Percentiles rank a stretch among this genome's conserved stretches.
phyloP scores from a whole-genome alignment of 2,797 vertebrate genomes.

The Atherinosoma microstoma region DNA sequence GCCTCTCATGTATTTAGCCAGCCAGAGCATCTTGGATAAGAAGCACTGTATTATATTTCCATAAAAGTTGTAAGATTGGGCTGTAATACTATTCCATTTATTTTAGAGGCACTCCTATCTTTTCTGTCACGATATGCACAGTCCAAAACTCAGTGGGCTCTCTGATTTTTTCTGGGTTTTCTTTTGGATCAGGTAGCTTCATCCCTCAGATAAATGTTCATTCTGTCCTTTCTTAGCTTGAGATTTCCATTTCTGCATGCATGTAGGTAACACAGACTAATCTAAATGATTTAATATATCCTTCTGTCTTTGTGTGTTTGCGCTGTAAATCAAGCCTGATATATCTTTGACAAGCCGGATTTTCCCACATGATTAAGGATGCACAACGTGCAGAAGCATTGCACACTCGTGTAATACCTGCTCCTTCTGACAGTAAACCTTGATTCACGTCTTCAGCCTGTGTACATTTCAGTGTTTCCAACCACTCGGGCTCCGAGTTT shows the following conservation, averaged over 20 bases:
- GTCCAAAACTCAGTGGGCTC: slow-evolving; percentile 49
- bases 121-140: slow-evolving; percentile 9
- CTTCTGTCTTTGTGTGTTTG: slow-evolving; percentile 44
- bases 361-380: slow-evolving; percentile 28
- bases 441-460: slow-evolving; percentile 45
- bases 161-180: no score
- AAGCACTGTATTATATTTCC: slow-evolving; percentile 51
- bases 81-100: slow-evolving; percentile 55
- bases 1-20: slow-evolving; percentile 38
- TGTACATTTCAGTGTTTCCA: slow-evolving; percentile 60
- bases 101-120: slow-evolving; percentile 49
- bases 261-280: slow-evolving; percentile 28
- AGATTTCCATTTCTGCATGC: slow-evolving; percentile 25
- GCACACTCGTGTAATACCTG: slow-evolving; percentile 43
- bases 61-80: slow-evolving; percentile 37
- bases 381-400: slow-evolving; percentile 28
- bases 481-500: slow-evolving; percentile 59
- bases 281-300: slow-evolving; percentile 51
- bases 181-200: slow-evolving; percentile 24
- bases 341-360: slow-evolving; percentile 35
- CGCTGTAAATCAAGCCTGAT: slow-evolving; percentile 57
- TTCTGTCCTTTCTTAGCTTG: slow-evolving; percentile 23
- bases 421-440: slow-evolving; percentile 51
- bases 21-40: slow-evolving; percentile 59
- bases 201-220: slow-evolving; percentile 16